Conservation (phyloP, 2,797 vertebrate species). For the Schizopygopsis pylzovi region DNA sequence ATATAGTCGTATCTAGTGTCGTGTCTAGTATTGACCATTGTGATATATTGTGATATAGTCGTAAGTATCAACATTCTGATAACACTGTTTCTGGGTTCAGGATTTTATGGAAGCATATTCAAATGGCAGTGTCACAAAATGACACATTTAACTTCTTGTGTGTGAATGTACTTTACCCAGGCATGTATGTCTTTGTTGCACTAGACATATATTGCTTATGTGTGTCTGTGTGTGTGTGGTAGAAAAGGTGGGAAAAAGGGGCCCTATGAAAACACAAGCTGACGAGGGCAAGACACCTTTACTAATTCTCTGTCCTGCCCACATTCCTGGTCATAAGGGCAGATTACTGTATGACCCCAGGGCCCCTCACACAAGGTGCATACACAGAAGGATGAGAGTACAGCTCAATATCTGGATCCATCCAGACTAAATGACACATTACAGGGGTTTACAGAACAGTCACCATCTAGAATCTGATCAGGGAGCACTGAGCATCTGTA, state of each 20-base stretch:
- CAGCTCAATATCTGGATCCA: constrained; percentile 15
- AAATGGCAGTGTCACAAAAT: background rate
- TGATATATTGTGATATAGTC: background rate
- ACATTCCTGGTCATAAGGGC: constrained; percentile 40
- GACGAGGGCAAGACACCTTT: constrained; percentile 47
- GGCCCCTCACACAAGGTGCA: constrained; percentile 34
- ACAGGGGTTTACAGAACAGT: constrained; percentile 13
- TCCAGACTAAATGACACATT: constrained; percentile 41
- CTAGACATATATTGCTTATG: background rate
- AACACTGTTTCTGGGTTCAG: background rate
- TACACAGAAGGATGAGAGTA: constrained; percentile 20
- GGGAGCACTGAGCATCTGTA: constrained; percentile 30
- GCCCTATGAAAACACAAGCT: constrained; percentile 53
- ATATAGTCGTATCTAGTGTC: background rate
- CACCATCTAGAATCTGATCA: constrained; percentile 24
- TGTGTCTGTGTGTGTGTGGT: constrained; percentile 8
- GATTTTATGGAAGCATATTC: background rate
- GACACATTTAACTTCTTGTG: background rate
- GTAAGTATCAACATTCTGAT: background rate
- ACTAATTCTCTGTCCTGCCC: constrained; percentile 46
- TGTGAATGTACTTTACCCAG: background rate
- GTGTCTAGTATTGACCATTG: no score
- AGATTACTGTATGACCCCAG: constrained; percentile 48
- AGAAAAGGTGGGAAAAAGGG: constrained; percentile 49
- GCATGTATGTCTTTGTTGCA: background rate